phyloP scores from a whole-genome alignment of 2,113 vertebrate genomes.

The Urocitellus parryii region DNA sequence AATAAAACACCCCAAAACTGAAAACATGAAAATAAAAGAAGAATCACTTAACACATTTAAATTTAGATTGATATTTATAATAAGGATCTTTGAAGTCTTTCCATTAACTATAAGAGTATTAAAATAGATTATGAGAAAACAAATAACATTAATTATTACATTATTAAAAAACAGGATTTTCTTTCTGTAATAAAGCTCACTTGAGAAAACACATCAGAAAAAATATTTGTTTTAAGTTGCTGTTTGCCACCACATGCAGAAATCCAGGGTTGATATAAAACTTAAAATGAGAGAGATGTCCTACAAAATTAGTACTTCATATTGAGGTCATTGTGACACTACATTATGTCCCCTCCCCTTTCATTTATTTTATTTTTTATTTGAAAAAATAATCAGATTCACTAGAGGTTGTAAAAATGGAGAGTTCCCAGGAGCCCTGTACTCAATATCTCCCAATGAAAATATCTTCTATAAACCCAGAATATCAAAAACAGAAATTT shows the following conservation, averaged over 20 bases:
- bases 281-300: background rate
- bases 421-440: background rate
- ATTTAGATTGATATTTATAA: background rate
- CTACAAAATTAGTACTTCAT: background rate
- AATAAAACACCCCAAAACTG: background rate
- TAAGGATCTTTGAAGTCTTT: background rate
- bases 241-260: background rate
- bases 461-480: background rate
- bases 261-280: background rate
- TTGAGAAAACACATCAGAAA: background rate
- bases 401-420: background rate
- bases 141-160: background rate
- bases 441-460: background rate
- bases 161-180: background rate
- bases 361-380: background rate
- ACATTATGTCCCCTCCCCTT: rapidly evolving
- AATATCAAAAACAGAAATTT: background rate
- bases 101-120: background rate
- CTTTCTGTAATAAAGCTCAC: background rate
- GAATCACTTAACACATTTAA: background rate
- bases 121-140: background rate
- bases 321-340: background rate
- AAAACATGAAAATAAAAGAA: background rate
- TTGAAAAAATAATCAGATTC: background rate
- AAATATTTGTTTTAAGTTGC: background rate